Percentiles rank a stretch among this genome's conserved stretches.
These are phyloP conservation scores for Aethina tumida DNA, from an alignment of 1,140 invertebrate genomes.

Conservation along the genomic window DNA sequence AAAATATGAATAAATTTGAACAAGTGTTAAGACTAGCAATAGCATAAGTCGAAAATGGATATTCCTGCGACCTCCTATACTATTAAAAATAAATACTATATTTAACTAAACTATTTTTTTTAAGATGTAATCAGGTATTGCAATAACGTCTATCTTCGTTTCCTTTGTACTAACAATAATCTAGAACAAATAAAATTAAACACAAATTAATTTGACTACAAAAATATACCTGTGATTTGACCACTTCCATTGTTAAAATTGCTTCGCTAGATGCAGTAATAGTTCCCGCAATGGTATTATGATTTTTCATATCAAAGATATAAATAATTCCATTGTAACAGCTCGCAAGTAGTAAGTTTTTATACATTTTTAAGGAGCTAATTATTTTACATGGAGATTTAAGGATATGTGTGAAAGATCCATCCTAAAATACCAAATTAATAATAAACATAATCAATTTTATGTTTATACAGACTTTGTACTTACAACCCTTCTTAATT, in stretches of 20 bases:
- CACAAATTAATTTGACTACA: neutral
- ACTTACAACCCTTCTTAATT: slow-evolving; percentile 3
- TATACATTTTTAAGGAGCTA: slow-evolving; percentile 42
- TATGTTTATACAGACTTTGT: too few relatives aligned
- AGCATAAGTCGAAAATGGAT: too few relatives aligned
- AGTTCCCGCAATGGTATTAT: slow-evolving; percentile 33
- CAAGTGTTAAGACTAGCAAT: too few relatives aligned
- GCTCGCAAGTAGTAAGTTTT: slow-evolving; percentile 42
- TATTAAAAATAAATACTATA: too few relatives aligned
- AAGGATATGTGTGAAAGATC: slow-evolving; percentile 38
- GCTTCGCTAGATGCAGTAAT: slow-evolving; percentile 44
- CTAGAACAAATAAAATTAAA: slow-evolving; percentile 1
- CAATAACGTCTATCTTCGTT: too few relatives aligned
- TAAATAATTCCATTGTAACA: slow-evolving; percentile 48
- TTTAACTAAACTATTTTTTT: too few relatives aligned
- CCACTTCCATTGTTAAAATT: slow-evolving; percentile 43
- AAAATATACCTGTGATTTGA: slow-evolving; percentile 38
- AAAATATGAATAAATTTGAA: too few relatives aligned
- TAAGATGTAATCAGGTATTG: too few relatives aligned
- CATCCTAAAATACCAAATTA: slow-evolving; percentile 35
- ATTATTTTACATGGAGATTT: slow-evolving; percentile 39
- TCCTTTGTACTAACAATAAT: too few relatives aligned
- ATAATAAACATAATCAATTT: too few relatives aligned
- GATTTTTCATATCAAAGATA: slow-evolving; percentile 37
- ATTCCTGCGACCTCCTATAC: too few relatives aligned